phyloP scores from a whole-genome alignment of 2,888 invertebrate species.

The Thalpophila matura region DNA sequence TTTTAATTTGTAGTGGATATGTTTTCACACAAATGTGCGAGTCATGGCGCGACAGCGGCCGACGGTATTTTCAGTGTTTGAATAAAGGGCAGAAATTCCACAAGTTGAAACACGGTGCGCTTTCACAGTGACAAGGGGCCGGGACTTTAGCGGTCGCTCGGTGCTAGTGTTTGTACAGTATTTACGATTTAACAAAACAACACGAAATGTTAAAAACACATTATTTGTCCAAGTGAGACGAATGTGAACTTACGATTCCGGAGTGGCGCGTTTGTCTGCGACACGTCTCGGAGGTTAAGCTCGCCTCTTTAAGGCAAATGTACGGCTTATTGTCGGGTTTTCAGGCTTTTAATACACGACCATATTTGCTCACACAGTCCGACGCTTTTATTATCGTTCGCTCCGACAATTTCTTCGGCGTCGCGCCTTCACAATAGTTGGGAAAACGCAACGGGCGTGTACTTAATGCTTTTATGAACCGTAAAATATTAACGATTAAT shows the following conservation, averaged over 20 bases:
- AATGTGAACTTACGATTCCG: conserved; percentile 88
- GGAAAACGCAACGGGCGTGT: conserved; percentile 70
- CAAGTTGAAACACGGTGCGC: conserved; percentile 74
- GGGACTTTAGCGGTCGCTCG: conserved; percentile 76
- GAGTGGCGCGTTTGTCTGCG: conserved; percentile 85
- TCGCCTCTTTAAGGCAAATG: conserved; percentile 83
- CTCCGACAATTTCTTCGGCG: conserved; percentile 68
- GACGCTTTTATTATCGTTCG: conserved; percentile 83
- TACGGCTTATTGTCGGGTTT: conserved; percentile 86
- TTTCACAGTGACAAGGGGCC: conserved; percentile 75
- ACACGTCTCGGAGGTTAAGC: conserved; percentile 85
- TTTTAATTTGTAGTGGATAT: conserved; percentile 64
- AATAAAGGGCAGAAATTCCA: conserved; percentile 82
- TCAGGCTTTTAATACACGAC: conserved; percentile 80
- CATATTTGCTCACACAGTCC: conserved; percentile 80
- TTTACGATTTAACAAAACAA: conserved; percentile 91
- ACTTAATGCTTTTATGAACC: conserved; percentile 80
- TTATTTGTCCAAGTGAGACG: conserved; percentile 90
- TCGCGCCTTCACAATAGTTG: conserved; percentile 75
- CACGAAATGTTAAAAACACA: conserved; percentile 91
- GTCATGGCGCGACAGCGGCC: conserved; percentile 45
- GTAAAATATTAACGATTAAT: conserved; percentile 75
- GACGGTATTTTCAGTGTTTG: conserved; percentile 72
- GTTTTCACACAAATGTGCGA: conserved; percentile 54
- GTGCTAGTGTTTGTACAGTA: conserved; percentile 86